phyloP scores from a whole-genome alignment of 2,113 vertebrate genomes.

The Barbus barbus region DNA sequence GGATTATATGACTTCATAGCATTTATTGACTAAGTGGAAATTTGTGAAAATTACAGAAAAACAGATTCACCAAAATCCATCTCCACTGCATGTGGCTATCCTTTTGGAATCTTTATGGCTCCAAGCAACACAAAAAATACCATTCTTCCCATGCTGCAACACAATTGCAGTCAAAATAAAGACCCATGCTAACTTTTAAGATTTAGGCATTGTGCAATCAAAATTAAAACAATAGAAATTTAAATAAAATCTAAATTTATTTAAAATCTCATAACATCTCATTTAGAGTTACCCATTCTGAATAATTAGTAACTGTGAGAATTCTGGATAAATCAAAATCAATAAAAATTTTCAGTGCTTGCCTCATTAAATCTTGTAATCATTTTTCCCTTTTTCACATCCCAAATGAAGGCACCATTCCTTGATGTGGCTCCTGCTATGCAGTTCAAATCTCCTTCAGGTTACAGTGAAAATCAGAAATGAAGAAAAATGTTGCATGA shows the following conservation, averaged over 20 bases:
- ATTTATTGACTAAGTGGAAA: neutral
- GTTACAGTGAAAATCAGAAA: constrained; percentile 28
- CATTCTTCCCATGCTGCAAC: constrained; percentile 93
- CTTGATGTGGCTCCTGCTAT: constrained; percentile 93
- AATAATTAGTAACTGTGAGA: neutral
- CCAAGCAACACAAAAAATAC: constrained; percentile 98
- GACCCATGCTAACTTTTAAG: too few species aligned
- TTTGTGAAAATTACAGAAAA: neutral
- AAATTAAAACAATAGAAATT: too few species aligned
- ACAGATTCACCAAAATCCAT: constrained; percentile 91
- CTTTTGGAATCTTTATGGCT: constrained; percentile 98
- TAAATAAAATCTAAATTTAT: too few species aligned
- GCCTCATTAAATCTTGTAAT: constrained; percentile 94
- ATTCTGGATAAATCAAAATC: neutral
- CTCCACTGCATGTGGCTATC: constrained; percentile 93
- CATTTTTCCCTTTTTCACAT: constrained; percentile 90
- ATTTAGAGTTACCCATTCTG: neutral
- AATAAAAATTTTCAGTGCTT: constrained; percentile 43
- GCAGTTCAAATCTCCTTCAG: constrained; percentile 90
- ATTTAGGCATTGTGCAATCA: too few species aligned
- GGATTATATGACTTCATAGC: neutral
- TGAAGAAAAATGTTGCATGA: neutral
- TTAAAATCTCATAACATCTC: too few species aligned
- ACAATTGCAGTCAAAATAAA: neutral
- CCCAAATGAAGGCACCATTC: constrained; percentile 97